A percentile compares a stretch with the other conserved stretches of the same genome.
These are phyloP conservation scores for Actenoides hombroni DNA, from an alignment of 2,113 vertebrate species.

Conservation along the genomic window DNA sequence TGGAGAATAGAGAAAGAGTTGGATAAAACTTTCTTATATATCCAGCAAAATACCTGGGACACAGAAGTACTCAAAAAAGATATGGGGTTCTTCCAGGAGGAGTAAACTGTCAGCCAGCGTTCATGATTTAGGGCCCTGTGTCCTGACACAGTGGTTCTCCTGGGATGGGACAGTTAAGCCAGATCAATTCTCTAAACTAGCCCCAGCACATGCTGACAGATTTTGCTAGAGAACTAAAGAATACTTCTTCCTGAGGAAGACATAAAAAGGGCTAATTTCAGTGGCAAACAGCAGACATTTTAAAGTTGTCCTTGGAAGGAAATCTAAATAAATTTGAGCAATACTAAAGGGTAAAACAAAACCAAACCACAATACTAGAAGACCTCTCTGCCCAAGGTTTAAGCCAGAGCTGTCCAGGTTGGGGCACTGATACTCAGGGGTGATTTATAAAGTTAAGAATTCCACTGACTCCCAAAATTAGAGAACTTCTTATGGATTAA, in stretches of 20 bases:
- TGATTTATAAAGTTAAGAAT: background rate
- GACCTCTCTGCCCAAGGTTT: background rate
- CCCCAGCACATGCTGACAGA: background rate
- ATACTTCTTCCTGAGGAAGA: background rate
- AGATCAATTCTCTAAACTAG: background rate
- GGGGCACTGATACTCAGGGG: background rate
- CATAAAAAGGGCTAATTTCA: background rate
- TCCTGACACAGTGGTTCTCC: background rate
- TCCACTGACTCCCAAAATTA: background rate
- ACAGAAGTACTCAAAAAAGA: background rate
- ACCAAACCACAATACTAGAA: background rate
- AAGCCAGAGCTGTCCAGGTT: background rate
- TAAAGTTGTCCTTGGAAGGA: background rate
- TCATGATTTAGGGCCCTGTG: background rate
- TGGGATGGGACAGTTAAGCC: background rate
- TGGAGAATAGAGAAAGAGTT: background rate
- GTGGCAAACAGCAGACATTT: background rate
- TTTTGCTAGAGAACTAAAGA: background rate
- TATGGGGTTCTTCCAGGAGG: background rate
- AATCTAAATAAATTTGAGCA: background rate
- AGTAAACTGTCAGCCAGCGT: background rate
- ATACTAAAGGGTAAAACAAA: background rate
- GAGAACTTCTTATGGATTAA: background rate
- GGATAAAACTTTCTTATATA: background rate
- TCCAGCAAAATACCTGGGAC: background rate